These are phyloP conservation scores for Drosophila borborema DNA, from an alignment of 2,888 invertebrate genomes.

Conservation along the genomic window DNA sequence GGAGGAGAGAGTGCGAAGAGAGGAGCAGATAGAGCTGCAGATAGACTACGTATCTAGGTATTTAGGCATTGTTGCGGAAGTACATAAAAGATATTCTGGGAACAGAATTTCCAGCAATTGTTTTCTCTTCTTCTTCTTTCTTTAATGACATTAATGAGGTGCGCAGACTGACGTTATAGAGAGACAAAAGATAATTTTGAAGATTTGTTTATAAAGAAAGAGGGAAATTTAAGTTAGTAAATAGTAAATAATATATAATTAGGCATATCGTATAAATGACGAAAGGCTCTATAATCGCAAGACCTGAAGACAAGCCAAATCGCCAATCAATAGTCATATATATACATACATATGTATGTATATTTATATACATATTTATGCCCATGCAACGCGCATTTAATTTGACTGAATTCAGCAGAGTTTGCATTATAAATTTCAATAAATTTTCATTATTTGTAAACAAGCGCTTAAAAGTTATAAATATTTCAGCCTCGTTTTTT, in stretches of 20 bases:
- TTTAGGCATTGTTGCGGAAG: constrained; percentile 34
- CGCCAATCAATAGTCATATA: not conserved
- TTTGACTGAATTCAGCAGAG: constrained; percentile 23
- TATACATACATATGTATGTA: not conserved
- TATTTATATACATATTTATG: not conserved
- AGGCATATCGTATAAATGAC: not conserved
- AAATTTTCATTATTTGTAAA: constrained; percentile 67
- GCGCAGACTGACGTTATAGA: not conserved
- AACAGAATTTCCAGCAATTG: constrained; percentile 24
- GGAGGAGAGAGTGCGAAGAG: not conserved
- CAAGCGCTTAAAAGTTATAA: constrained; percentile 50
- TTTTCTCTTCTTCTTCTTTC: not conserved
- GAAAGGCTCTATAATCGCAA: not conserved
- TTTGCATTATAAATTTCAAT: constrained; percentile 56
- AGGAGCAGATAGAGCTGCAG: not conserved
- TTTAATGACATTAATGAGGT: constrained; percentile 1
- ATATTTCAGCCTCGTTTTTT: constrained; percentile 9
- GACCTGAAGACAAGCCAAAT: not conserved
- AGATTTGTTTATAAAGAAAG: not conserved
- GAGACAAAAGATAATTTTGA: not conserved
- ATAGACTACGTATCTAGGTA: constrained; percentile 3
- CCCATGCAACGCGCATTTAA: constrained; percentile 14
- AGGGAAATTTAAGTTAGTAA: not conserved
- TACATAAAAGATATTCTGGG: constrained; percentile 17
- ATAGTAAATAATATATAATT: not conserved